Evolutionary conservation across 2,797 vertebrate genomes (phyloP), one percentile per base, ranked within the genome.

Genomic region (Mareca penelope): DNA sequence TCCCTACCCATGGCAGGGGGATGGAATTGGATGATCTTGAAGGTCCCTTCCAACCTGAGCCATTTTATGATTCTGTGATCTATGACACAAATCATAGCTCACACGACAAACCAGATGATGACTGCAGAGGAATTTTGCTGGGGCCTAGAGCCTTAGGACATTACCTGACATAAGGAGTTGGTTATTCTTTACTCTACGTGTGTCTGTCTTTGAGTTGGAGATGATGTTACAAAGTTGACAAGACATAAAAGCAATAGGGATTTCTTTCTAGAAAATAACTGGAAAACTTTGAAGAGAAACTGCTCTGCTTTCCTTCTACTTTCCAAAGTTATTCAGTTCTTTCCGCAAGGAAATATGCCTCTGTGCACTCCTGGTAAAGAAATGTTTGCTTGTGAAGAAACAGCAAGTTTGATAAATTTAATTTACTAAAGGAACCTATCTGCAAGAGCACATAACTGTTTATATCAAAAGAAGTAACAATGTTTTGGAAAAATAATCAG

Each of bases 401-500:
- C 6, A 42, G 53, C 42, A 81, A 65, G 35, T 79, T 42, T 6
- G 10, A 35, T 59, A 59, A 56, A 76, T 94, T 60, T 39, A 53
- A 72, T 89, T 83, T 89, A 42, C 68, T 79, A 28, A 79, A 73
- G 69, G 89, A 94, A 80, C 39, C 46, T 37, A 59, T 83, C 69
- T 83, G 82, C 55, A 88, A 92, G 63, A 80, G 37, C 40, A 52
- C n/a, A 3, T 22, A 93, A 91, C 46, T 56, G 10, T 31, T 85
- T 70, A 65, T 1, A 15, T 89, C 79, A 76, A 71, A 80, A 89
- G 23, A 33, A 71, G 55, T 42, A 85, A 83, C 69, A 60, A 55
- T 44, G 50, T 40, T 85, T 78, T 3, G 23, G 79, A 92, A 95
- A 91, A 89, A 85, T 67, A 89, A 88, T 53, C 39, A 81, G 69